These are phyloP conservation scores for Atractosteus spatula DNA, from an alignment of 2,113 vertebrate species.

Conservation along the genomic window DNA sequence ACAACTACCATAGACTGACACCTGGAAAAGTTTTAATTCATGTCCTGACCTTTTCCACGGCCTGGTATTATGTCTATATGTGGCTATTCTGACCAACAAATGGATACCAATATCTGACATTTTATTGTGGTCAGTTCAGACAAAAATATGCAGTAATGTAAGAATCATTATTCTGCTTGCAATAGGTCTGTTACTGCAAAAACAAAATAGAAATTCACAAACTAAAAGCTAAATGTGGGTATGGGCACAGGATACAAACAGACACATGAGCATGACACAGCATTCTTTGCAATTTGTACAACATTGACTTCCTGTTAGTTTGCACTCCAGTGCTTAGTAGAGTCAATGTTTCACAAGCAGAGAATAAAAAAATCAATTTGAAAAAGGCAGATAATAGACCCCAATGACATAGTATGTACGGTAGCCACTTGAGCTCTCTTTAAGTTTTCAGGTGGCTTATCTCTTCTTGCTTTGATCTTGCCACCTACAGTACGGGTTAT, in stretches of 20 bases:
- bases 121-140: no score
- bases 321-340: background rate
- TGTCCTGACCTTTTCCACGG: no score
- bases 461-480: conserved; percentile 3
- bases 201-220: conserved; percentile 50
- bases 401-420: background rate
- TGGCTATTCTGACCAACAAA: no score
- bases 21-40: no score
- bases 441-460: background rate
- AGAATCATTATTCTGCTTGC: no score
- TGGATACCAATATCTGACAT: no score
- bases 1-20: no score
- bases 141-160: no score
- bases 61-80: no score
- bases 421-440: background rate
- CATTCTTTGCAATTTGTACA: conserved; percentile 55
- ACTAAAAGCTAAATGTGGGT: conserved; percentile 45
- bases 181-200: conserved; percentile 48
- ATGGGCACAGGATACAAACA: conserved; percentile 19
- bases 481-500: background rate
- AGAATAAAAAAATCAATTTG: conserved; percentile 4
- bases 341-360: conserved; percentile 10
- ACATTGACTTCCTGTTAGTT: conserved; percentile 58
- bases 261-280: conserved; percentile 58
- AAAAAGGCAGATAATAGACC: conserved; percentile 8